phyloP scores from a whole-genome alignment of 1,140 invertebrate species.

The Polypedilum pembai region DNA sequence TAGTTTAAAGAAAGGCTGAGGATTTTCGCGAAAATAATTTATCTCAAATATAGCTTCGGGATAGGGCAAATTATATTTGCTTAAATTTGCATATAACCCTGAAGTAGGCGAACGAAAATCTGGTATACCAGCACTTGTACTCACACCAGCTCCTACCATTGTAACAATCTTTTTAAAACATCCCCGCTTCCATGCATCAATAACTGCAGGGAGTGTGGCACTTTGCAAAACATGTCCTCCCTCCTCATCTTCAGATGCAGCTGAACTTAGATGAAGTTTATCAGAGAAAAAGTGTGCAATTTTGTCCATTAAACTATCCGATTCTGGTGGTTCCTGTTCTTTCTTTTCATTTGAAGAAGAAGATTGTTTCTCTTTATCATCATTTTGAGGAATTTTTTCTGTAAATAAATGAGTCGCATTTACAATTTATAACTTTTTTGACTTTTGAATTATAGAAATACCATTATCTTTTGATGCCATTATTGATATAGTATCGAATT shows the following conservation, averaged over 20 bases:
- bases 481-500: background rate
- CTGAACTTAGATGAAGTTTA: conserved; percentile 3
- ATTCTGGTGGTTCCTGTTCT: background rate
- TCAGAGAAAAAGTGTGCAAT: conserved; percentile 20
- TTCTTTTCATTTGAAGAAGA: background rate
- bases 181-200: conserved; percentile 61
- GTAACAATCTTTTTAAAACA: conserved; percentile 83
- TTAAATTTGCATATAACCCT: conserved; percentile 86
- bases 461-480: conserved; percentile 21
- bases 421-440: background rate
- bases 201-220: conserved; percentile 49
- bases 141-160: conserved; percentile 91
- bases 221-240: background rate
- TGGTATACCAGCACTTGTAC: conserved; percentile 90
- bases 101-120: conserved; percentile 86
- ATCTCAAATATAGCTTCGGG: conserved; percentile 96
- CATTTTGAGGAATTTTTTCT: background rate
- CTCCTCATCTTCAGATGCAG: background rate
- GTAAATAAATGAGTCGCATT: background rate
- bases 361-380: background rate
- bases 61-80: conserved; percentile 85
- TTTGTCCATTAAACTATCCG: background rate
- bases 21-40: conserved; percentile 70
- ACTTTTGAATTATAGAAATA: background rate
- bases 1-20: conserved; percentile 76